Conservation (phyloP, 1,140 invertebrate genomes). For the Philaenus spumarius region DNA sequence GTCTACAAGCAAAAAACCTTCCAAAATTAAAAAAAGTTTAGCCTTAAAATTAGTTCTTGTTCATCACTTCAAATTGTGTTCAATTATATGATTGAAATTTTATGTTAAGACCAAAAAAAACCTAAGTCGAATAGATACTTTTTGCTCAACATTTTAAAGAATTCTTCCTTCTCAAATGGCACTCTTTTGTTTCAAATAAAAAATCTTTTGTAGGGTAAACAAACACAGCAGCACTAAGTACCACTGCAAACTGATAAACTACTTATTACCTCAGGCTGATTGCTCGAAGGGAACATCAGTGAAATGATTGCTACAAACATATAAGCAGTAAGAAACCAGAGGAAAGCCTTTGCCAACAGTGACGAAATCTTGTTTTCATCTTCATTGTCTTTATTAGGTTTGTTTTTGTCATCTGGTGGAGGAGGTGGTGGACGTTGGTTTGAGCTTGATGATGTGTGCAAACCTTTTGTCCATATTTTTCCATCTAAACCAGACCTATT, state of each 20-base stretch:
- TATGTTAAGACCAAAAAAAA: conserved; percentile 7
- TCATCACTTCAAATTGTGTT: too few species aligned
- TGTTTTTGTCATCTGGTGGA: conserved; percentile 18
- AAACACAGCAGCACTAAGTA: too few species aligned
- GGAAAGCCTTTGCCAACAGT: conserved; percentile 59
- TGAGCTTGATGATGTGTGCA: conserved; percentile 4
- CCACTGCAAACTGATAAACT: neutral
- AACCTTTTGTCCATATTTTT: neutral
- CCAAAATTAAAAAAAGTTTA: too few species aligned
- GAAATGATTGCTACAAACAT: conserved; percentile 63
- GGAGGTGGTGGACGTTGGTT: conserved; percentile 4
- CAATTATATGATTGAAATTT: conserved; percentile 16
- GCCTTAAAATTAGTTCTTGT: too few species aligned
- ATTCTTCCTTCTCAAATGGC: neutral
- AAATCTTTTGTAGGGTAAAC: too few species aligned
- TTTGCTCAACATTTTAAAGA: neutral
- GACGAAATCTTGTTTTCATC: conserved; percentile 58
- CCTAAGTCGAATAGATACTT: conserved; percentile 11
- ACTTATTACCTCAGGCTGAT: conserved; percentile 58
- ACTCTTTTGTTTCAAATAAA: conserved; percentile 7
- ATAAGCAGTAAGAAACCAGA: conserved; percentile 69
- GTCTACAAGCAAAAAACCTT: too few species aligned
- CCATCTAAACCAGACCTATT: conserved; percentile 18
- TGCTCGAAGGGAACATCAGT: conserved; percentile 59
- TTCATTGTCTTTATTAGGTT: conserved; percentile 40